Percentiles rank a stretch among this genome's conserved stretches.
Conservation (phyloP, 2,888 invertebrate genomes). For the Lasius fuliginosus region DNA sequence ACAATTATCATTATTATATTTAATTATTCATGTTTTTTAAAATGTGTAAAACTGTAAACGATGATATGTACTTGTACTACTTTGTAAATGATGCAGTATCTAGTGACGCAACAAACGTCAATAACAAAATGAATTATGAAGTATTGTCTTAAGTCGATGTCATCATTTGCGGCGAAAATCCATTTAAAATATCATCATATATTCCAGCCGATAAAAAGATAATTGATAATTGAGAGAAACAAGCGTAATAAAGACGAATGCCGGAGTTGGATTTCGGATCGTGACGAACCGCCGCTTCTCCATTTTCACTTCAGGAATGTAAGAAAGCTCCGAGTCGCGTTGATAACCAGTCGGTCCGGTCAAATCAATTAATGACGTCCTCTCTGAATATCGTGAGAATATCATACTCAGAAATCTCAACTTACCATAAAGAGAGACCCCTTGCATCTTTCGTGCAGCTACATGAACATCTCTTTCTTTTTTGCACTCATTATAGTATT, state of each 20-base stretch:
- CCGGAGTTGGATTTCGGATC: conserved; percentile 68
- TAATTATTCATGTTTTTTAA: conserved; percentile 16
- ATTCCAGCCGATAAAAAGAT: not conserved
- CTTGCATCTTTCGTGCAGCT: not conserved
- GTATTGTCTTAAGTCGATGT: conserved; percentile 5
- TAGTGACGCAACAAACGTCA: conserved; percentile 9
- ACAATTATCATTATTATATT: conserved; percentile 42
- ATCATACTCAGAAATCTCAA: not conserved
- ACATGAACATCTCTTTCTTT: not conserved
- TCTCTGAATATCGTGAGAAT: not conserved
- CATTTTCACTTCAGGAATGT: conserved; percentile 77
- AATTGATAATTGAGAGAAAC: conserved; percentile 40
- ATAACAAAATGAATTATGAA: conserved; percentile 14
- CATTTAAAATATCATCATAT: not conserved
- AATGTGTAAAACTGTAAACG: conserved; percentile 13
- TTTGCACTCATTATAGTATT: not conserved
- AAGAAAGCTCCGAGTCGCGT: conserved; percentile 50
- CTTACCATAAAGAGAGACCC: not conserved
- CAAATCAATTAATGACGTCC: conserved; percentile 59
- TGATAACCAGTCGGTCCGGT: conserved; percentile 31
- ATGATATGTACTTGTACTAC: conserved; percentile 12
- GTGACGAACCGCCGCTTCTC: conserved; percentile 45
- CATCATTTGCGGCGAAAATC: conserved; percentile 28
- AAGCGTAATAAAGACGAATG: conserved; percentile 29
- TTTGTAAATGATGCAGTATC: conserved; percentile 16